These are phyloP conservation scores for Patagioenas fasciata DNA, from an alignment of 2,113 vertebrate genomes.

Conservation along the genomic window DNA sequence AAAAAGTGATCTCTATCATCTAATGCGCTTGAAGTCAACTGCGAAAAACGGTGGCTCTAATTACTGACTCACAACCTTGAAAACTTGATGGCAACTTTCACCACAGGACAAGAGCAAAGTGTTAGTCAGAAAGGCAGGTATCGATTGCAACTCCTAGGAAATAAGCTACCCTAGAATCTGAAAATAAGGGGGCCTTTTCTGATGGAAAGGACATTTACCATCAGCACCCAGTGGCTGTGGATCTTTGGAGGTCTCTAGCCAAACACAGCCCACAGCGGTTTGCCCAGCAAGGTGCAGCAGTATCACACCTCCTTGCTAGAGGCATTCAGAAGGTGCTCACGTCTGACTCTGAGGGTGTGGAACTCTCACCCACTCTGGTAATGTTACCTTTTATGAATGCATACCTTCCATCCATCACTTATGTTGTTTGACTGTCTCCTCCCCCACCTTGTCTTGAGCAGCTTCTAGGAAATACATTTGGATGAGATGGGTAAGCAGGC, in stretches of 20 bases:
- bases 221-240: neutral
- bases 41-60: neutral
- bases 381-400: neutral
- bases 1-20: neutral
- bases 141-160: neutral
- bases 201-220: neutral
- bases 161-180: no score
- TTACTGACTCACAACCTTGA: neutral
- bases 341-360: accelerated
- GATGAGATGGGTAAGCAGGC: neutral
- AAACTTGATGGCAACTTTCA: neutral
- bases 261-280: accelerated
- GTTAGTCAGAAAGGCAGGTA: neutral
- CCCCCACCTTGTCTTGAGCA: neutral
- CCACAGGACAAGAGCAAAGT: neutral
- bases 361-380: neutral
- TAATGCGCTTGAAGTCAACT: neutral
- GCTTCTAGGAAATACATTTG: neutral
- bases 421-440: neutral
- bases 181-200: neutral
- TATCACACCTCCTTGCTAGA: accelerated
- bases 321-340: neutral
- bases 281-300: neutral
- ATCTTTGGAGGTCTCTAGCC: neutral
- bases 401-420: neutral